Evolutionary conservation across 2,113 vertebrate species (phyloP).

Genomic region (Sander lucioperca): DNA sequence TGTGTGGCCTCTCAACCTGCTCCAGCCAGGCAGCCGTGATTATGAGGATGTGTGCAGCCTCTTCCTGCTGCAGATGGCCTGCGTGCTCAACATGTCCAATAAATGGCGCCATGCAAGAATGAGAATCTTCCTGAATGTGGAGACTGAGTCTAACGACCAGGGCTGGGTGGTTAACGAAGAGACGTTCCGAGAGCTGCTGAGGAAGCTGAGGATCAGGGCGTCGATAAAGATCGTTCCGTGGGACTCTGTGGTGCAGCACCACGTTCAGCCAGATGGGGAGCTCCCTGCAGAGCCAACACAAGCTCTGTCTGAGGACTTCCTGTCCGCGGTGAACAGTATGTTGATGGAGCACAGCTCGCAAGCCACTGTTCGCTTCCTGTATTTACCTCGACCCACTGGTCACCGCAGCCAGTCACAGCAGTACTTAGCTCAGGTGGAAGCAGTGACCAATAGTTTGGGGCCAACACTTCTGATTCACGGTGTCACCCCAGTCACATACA

Average conservation of each 20-base stretch:
- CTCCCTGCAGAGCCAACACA: not conserved
- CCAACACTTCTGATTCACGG: conserved; percentile 91
- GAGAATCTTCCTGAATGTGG: conserved; percentile 91
- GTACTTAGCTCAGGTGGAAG: conserved; percentile 88
- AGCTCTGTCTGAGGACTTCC: conserved; percentile 68
- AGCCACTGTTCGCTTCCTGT: conserved; percentile 90
- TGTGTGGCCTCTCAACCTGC: conserved; percentile 92
- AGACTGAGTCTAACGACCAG: conserved; percentile 84
- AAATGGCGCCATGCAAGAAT: conserved; percentile 90
- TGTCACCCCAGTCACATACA: conserved; percentile 91
- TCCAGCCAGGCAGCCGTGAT: conserved; percentile 83
- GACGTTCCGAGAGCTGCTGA: conserved; percentile 87
- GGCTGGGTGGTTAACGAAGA: conserved; percentile 89
- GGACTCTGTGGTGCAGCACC: conserved; percentile 84
- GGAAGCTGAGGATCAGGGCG: conserved; percentile 90
- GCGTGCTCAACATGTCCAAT: conserved; percentile 92
- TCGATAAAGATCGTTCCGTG: conserved; percentile 89
- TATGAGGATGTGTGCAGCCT: conserved; percentile 92
- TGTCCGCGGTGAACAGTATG: conserved; percentile 79
- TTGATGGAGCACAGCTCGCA: conserved; percentile 78
- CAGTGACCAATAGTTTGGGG: conserved; percentile 85
- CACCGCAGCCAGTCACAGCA: conserved; percentile 79
- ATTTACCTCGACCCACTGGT: conserved; percentile 88
- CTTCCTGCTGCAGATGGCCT: conserved; percentile 94
- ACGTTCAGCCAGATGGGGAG: conserved; percentile 52